Evolutionary conservation across 2,113 vertebrate genomes (phyloP), one percentile per base, ranked within the genome.

Genomic region (Corythaeola cristata): DNA sequence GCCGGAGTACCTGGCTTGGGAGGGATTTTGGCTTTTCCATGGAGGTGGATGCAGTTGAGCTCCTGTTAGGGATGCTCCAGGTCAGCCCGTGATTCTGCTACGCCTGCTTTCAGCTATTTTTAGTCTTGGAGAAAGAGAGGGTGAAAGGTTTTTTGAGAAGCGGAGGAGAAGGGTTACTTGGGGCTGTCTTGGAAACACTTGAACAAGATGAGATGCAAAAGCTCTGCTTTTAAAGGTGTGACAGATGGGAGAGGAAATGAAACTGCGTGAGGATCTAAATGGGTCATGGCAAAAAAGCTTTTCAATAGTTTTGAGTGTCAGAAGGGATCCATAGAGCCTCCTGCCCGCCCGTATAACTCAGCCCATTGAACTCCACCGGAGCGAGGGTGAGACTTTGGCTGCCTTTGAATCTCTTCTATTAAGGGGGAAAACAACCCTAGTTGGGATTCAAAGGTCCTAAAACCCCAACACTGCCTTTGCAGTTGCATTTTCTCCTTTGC

Each of bases 191-290:
- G 87, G 87, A 79, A 94, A 35, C 8, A 2, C 63, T 85, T 41
- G 60, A 44, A 74, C 0, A 3, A 83, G 35, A 79, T 4, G 72
- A 88, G 85, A 74, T 9, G 52, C 9, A 63, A 67, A 69, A 63
- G 17, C 35, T 90, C 60, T 0, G 2, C 63, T 74, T 80, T 78
- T 22, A 55, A 80, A 95, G 82, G 88, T 64, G 85, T 79, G 93
- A 68, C 88, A 96, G 89, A 89, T 84, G 94, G 94, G 80, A 90
- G 50, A 88, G 92, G 71, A 77, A 91, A 76, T 77, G 79, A 94
- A 93, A 26, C 56, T 66, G 82, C 11, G 5, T 33, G 78, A 84
- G 75, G 63, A 60, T 84, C 41, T 50, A 78, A 56, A 8, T 66
- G 92, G 92, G 82, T 71, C 91, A 84, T 2, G 63, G 82, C 32